Evolutionary conservation across 2,113 vertebrate genomes (phyloP).

Genomic region (Orcinus orca): DNA sequence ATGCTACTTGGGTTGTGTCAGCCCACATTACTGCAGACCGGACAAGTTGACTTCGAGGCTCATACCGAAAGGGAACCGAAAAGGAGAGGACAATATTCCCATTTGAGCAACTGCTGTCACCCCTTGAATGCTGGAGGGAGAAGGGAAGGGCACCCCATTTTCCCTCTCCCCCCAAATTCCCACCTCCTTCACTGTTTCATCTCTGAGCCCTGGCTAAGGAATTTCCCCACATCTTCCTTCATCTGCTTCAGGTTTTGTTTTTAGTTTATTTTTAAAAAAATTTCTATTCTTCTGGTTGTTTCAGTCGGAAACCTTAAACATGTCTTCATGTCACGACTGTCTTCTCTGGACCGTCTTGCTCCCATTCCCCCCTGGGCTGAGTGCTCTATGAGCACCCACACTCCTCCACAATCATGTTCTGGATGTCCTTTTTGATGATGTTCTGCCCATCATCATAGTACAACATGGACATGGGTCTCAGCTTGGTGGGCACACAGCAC

Average conservation of each 20-base stretch:
- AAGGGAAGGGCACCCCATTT: conserved; percentile 74
- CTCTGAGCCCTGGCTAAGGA: conserved; percentile 77
- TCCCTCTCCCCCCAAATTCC: conserved; percentile 66
- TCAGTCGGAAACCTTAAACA: conserved; percentile 73
- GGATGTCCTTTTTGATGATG: conserved; percentile 99
- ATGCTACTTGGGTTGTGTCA: conserved; percentile 75
- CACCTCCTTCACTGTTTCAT: conserved; percentile 54
- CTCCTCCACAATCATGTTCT: conserved; percentile 99
- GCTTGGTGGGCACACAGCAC: conserved; percentile 96
- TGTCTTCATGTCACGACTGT: conserved; percentile 62
- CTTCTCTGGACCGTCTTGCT: conserved; percentile 32
- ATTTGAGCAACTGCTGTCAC: conserved; percentile 37
- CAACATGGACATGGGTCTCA: conserved; percentile 99
- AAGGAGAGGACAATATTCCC: conserved; percentile 68
- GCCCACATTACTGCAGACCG: conserved; percentile 75
- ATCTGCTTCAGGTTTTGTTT: conserved; percentile 69
- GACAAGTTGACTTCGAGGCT: conserved; percentile 77
- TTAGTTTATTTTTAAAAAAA: conserved; percentile 20
- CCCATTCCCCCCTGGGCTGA: background rate
- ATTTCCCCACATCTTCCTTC: conserved; percentile 73
- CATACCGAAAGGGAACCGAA: conserved; percentile 69
- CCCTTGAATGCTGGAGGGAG: conserved; percentile 69
- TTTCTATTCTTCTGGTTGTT: conserved; percentile 60
- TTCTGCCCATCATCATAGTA: conserved; percentile 98
- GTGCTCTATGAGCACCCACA: conserved; percentile 93